Base-by-base conservation (phyloP, 1,140 invertebrate genomes). In the Drosophila mayri region DNA sequence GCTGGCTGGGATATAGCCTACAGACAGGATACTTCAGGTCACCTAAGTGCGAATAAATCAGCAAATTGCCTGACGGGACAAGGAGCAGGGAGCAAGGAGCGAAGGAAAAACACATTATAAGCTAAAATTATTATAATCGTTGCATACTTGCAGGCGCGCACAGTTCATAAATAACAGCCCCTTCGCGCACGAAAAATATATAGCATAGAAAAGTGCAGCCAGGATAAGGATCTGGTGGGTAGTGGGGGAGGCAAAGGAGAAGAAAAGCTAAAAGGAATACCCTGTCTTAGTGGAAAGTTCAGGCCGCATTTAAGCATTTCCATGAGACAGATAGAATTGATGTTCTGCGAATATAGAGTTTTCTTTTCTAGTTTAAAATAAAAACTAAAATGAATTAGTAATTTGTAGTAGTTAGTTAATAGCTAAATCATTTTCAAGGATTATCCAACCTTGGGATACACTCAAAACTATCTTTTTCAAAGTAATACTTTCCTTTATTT, bases 41-140 rank as follows among this genome's bases (percentile, higher is more conserved):
- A 82, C 68, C 80, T 82, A 78, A 83, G 76, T 81, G 80, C 80
- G 64, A 83, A 82, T 82, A 82, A 82, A 82, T 82, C 80, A 82
- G 79, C 74, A 82, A 81, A 81, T 82, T 81, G 79, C 79, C 50
- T 66, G 65, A 62, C 72, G 65, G 57, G 35, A 38, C 25, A 18
- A 30, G 38, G 10, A 16, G n/a, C 20, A 7, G 25, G 22, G n/a
- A 5, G 38, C 4, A 16, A 12, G 10, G 1, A 9, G 20, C 9
- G 8, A 30, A 30, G 28, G 22, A 64, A 82, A 82, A 82, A 79
- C 80, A 82, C 80, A 82, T 82, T 82, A 82, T 82, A 78, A 83
- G 80, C 80, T 82, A 79, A 82, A 82, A 81, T 82, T 82, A 82
- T 82, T 82, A 82, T 82, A 82, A 82, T 82, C 80, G 80, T 65